These are phyloP conservation scores for Corydoras maculifer DNA, from an alignment of 2,113 vertebrate genomes.

Conservation along the genomic window DNA sequence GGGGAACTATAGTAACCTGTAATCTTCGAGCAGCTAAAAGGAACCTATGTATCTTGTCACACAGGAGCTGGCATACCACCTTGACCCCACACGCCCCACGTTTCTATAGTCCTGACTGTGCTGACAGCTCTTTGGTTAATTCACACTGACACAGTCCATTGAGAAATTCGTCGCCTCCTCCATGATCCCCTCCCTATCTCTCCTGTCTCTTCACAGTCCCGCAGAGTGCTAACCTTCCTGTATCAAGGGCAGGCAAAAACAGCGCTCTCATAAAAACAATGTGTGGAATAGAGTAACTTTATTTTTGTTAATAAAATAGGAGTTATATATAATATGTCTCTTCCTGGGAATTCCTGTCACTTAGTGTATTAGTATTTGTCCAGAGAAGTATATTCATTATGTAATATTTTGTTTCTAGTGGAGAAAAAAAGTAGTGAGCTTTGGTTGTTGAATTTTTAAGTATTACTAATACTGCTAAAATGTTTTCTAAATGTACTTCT, in stretches of 20 bases:
- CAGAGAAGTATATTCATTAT: background rate
- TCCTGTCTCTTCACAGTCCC: slow-evolving; percentile 22
- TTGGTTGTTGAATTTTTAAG: too few species aligned
- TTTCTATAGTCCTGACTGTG: slow-evolving; percentile 51
- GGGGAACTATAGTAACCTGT: slow-evolving; percentile 60
- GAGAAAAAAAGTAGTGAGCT: background rate
- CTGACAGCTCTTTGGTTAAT: slow-evolving; percentile 38
- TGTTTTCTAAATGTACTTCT: too few species aligned
- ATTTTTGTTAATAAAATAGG: background rate
- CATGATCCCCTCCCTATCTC: slow-evolving; percentile 16
- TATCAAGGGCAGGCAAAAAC: slow-evolving; percentile 26
- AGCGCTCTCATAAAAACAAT: slow-evolving; percentile 9
- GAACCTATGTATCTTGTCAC: slow-evolving; percentile 86
- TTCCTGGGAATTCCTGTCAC: background rate
- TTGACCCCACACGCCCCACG: slow-evolving; percentile 54
- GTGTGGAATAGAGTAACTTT: background rate
- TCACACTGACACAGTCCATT: slow-evolving; percentile 36
- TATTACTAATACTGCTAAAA: too few species aligned
- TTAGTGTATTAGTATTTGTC: background rate
- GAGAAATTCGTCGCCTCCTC: slow-evolving; percentile 32
- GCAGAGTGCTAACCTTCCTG: slow-evolving; percentile 26
- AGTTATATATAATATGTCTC: background rate
- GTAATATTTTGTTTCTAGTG: background rate
- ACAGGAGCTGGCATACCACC: slow-evolving; percentile 65
- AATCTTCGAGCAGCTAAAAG: slow-evolving; percentile 79